Evolutionary conservation across 2,113 vertebrate species (phyloP), one percentile per base, ranked within the genome.

Genomic region (Hydrochoerus hydrochaeris): DNA sequence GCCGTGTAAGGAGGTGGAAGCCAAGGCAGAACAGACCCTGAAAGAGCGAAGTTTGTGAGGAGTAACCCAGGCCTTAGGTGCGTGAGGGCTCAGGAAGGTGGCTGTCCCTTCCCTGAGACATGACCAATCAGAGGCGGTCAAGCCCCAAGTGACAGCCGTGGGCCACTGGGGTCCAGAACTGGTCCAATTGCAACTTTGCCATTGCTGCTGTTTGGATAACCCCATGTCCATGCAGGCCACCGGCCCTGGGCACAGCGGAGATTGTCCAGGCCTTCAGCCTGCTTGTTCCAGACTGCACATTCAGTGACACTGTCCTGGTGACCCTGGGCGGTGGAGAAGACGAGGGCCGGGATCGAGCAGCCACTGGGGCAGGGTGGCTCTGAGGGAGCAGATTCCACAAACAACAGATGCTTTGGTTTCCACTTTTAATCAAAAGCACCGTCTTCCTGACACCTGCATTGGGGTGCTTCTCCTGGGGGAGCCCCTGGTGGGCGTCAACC

Each of bases 171-270:
- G 49, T 24, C 7, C 1, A 44, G 69, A 30, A 6, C 32, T 17
- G 10, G 32, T n/a, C 62, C 58, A 44, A 26, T 6, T 46, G 58
- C 58, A 44, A 28, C 16, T 12, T 16, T 14, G n/a, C 26, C 2
- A 16, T 5, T 46, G 30, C 63, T 0, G 17, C 14, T n/a, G 19
- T 57, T 46, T 41, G 54, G 35, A 49, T 22, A 4, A 2, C 0
- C 20, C 2, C 0, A 3, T 0, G 17, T 41, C 16, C 65, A 35
- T 38, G 19, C 28, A 1, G 0, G 0, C 30, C 6, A 28, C 30
- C 46, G 7, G 54, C 5, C 65, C 58, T 60, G 10, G 44, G 32
- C 46, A 28, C 38, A 65, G 46, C 0, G 0, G 3, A 0, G 5
- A 2, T 30, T 20, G 52, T 32, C 35, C 1, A 5, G 69, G 32